Evolutionary conservation across 1,140 invertebrate species (phyloP).

Genomic region (Drosophila pandora): DNA sequence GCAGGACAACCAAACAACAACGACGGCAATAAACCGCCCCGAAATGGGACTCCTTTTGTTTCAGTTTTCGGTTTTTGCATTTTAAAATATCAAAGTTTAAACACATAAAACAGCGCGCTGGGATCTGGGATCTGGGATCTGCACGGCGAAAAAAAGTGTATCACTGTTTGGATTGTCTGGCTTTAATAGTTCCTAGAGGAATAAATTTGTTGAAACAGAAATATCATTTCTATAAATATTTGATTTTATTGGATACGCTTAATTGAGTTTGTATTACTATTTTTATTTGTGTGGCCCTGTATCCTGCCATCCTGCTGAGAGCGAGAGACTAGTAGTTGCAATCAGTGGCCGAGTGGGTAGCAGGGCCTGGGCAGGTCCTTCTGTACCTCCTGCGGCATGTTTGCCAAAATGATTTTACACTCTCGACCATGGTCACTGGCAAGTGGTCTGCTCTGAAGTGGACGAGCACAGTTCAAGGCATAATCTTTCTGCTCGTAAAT

Average conservation of each 20-base stretch:
- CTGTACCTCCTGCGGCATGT: constrained; percentile 50
- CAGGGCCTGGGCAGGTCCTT: constrained; percentile 1
- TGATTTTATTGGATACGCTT: not conserved
- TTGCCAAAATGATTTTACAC: constrained; percentile 65
- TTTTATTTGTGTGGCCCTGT: constrained; percentile 1
- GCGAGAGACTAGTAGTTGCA: constrained; percentile 26
- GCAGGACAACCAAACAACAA: constrained; percentile 12
- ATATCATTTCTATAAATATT: not conserved
- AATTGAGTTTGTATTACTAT: constrained; percentile 6
- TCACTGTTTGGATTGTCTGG: not conserved
- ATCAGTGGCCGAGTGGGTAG: constrained; percentile 33
- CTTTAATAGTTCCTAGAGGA: not conserved
- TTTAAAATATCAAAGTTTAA: constrained; percentile 76
- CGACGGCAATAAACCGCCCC: constrained; percentile 12
- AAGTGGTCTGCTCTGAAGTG: constrained; percentile 29
- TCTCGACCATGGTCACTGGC: constrained; percentile 35
- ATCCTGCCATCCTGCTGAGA: constrained; percentile 18
- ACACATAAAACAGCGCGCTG: constrained; percentile 51
- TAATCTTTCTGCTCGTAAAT: constrained; percentile 46
- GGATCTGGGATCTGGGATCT: constrained; percentile 4
- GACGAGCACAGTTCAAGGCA: constrained; percentile 27
- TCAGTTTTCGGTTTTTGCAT: constrained; percentile 43
- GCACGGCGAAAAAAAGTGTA: not conserved
- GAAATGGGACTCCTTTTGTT: constrained; percentile 38
- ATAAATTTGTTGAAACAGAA: not conserved